Evolutionary conservation across 2,113 vertebrate species (phyloP), one percentile per base, ranked within the genome.

Genomic region (Gavialis gangeticus): DNA sequence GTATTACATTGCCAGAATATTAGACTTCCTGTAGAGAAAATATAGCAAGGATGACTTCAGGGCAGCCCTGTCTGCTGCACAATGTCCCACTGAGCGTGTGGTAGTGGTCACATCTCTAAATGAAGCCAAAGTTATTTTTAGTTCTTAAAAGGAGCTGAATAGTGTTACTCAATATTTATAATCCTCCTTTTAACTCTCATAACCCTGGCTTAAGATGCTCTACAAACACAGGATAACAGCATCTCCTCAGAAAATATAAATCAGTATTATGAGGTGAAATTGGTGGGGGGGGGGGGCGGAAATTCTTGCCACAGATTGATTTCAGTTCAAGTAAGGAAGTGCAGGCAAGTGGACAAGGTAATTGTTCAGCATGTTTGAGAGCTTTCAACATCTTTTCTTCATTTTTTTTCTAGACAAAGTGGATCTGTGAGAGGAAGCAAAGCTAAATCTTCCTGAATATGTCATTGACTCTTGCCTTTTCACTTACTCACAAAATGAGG

Each of bases 11-110:
- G 21, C 13, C 4, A 67, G 80, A 82, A 91, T 57, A 6, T 13
- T 55, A 34, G 12, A 82, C 27, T 82, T 91, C 66, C 60, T 82
- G 54, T 14, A 92, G 5, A 54, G 30, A 89, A 84, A 93, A 18
- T 16, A 12, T 12, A 88, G 27, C 2, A 55, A 75, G 56, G 78
- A 84, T 3, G 21, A 22, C 4, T 37, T 85, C 16, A 4, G 16
- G 10, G 63, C 30, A 64, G 22, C 19, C 16, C 7, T 54, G 56
- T 2, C 1, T 22, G n/a, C 21, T 77, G 3, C 55, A 6, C 3
- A 54, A 62, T 27, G 6, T 37, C 69, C 85, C 58, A 81, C 6
- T 58, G 67, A 91, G 46, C 7, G 64, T 8, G 75, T 24, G 75
- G 18, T 24, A 9, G 19, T 12, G 5, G 56, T 58, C 56, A 71